A percentile compares a stretch with the other conserved stretches of the same genome.
These are phyloP conservation scores for Enteromius fasciolatus DNA, from an alignment of 2,797 vertebrate genomes.

Conservation along the genomic window DNA sequence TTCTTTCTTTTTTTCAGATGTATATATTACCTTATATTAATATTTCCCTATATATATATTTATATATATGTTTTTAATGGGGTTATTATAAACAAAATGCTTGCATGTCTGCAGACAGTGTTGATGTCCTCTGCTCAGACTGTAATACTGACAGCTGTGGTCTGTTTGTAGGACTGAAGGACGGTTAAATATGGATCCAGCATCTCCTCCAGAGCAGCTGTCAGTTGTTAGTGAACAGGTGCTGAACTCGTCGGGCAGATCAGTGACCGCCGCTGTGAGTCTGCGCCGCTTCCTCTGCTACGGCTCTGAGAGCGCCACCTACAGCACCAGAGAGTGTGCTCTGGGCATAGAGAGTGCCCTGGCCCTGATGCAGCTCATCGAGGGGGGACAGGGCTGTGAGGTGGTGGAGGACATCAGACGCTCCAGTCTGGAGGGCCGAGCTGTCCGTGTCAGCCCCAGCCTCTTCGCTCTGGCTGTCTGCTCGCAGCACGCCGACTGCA, in stretches of 20 bases:
- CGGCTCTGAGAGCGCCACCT: slow-evolving; percentile 83
- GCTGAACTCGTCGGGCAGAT: slow-evolving; percentile 72
- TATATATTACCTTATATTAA: too few species aligned
- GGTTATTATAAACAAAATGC: not conserved
- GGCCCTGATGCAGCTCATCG: slow-evolving; percentile 82
- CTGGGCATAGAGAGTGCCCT: slow-evolving; percentile 75
- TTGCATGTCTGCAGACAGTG: not conserved
- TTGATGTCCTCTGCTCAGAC: not conserved
- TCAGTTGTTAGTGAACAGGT: slow-evolving; percentile 63
- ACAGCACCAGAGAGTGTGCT: slow-evolving; percentile 81
- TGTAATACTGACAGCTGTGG: not conserved
- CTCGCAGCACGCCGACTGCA: slow-evolving; percentile 86
- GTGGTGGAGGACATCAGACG: slow-evolving; percentile 87
- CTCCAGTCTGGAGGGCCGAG: slow-evolving; percentile 80
- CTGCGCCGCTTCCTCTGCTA: slow-evolving; percentile 90
- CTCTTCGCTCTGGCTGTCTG: slow-evolving; percentile 90
- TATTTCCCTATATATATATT: too few species aligned
- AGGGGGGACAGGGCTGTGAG: slow-evolving; percentile 86
- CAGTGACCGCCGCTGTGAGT: slow-evolving; percentile 77
- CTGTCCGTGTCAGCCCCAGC: slow-evolving; percentile 77
- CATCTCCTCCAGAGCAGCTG: slow-evolving; percentile 24
- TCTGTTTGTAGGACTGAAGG: slow-evolving; percentile 29
- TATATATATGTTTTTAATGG: not conserved
- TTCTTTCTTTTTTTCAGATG: too few species aligned
- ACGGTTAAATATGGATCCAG: slow-evolving; percentile 40